Base-by-base conservation (phyloP, 92 coral and sea anemone genomes). In the Zoanthus sansibaricus region DNA sequence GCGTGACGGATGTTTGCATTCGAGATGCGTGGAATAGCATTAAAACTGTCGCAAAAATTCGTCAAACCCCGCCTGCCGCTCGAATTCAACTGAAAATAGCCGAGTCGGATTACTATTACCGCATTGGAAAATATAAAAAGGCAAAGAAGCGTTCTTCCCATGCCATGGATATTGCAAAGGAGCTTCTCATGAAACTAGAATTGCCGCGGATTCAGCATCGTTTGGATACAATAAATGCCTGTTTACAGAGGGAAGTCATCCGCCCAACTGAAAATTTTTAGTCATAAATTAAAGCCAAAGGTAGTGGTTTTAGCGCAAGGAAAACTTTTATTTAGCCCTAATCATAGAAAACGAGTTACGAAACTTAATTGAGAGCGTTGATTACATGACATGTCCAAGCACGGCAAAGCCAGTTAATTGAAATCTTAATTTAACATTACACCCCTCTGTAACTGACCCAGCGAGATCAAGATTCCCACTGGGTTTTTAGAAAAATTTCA, bases 21-120 rank as follows among this genome's bases (percentile, higher is more conserved):
- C 47, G 68, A 55, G 71, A 77, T 13, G 83, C 83, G 1, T 0
- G 69, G 47, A 52, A 77, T 10, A 55, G 70, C 71, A 77, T 77
- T 51, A 6, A 77, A 16, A 20, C 69, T 32, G 69, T 6, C 18
- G 55, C 10, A 6, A 25, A 11, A 25, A 25, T 25, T 25, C 51
- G 55, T 3, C 71, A 54, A 62, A 58, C 52, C 51, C 83, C 83
- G 31, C 83, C 67, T 0, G 49, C 83, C 2, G 83, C 69, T 37
- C 14, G 25, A 25, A 77, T 77, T 14, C 83, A 77, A 18, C n/a
- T 77, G 49, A 1, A 77, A 8, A 77, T 77, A 10, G 71, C 71
- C 12, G 58, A 77, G 30, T 58, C 83, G 48, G 83, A 77, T 37
- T 77, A 32, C 20, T 1, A 30, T 69, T 56, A 6, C 15, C 70